Conservation (phyloP, 2,113 vertebrate species). For the Atlantisia rogersi region DNA sequence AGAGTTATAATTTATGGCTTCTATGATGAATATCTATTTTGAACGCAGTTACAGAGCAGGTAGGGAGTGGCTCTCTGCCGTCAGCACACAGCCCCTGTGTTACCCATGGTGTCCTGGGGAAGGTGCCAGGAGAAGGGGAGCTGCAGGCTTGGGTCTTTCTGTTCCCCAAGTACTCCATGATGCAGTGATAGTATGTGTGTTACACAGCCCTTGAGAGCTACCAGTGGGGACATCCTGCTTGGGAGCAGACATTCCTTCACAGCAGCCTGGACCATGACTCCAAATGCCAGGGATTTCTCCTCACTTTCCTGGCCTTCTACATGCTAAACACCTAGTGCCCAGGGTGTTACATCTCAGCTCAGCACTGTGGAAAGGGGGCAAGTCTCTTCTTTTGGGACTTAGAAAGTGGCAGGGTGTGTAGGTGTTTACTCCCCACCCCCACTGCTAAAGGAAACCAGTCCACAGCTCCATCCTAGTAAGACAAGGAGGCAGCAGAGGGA, state of each 20-base stretch:
- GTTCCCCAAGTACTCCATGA: not conserved
- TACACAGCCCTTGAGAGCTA: not conserved
- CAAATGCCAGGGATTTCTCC: not conserved
- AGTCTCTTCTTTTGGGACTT: not conserved
- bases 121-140: not conserved
- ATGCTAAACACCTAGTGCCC: not conserved
- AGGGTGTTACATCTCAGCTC: not conserved
- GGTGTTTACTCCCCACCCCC: not conserved
- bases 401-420: not conserved
- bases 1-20: not conserved
- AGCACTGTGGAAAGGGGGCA: not conserved
- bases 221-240: rapidly evolving
- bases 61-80: not conserved
- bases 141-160: not conserved
- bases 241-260: not conserved
- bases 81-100: not conserved
- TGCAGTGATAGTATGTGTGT: rapidly evolving
- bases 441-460: not conserved
- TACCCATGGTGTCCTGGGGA: not conserved
- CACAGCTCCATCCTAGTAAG: not conserved
- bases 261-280: not conserved
- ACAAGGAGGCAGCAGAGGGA: not conserved
- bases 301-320: not conserved
- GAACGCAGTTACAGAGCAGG: not conserved
- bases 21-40: not conserved